Evolutionary conservation across 1,140 invertebrate species (phyloP), one percentile per base, ranked within the genome.

Genomic region (Lanistes nyassanus): DNA sequence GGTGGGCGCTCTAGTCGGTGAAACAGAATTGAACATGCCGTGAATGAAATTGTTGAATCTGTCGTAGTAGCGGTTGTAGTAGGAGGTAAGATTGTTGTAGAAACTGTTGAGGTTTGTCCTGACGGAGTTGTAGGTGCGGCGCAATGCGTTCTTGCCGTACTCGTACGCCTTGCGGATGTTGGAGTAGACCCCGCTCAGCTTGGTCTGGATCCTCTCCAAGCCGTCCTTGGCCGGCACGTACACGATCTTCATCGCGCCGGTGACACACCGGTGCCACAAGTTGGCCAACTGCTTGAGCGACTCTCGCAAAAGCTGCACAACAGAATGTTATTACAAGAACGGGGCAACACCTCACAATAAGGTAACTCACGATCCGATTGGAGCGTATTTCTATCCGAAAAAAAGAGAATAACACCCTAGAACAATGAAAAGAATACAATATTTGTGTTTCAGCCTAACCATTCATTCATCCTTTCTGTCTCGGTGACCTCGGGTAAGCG

Each of bases 101-200:
- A 74, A 74, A 47, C 31, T 29, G 62, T 51, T 42, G 11, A 74
- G 36, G 36, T 34, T 74, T n/a, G 36, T 6, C 39, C 31, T 65
- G 42, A 65, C 39, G 21, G 72, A 64, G 36, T n/a, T 31, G 42
- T 74, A 74, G 3, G 72, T 74, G 29, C 39, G 37, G 13, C 72
- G 36, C 3, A 74, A 47, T 13, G 64, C 58, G 26, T 4, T 74
- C 72, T 64, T 66, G 51, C 79, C 79, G 67, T 80, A 80, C n/a
- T 77, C 75, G 47, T 80, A 77, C 47, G 79, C 76, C 29, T 72
- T 75, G 26, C 64, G 72, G 53, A 80, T 75, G 70, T 77, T 65
- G 39, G 37, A 75, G 68, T 77, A 80, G 23, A 62, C 75, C 19
- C 39, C 19, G 31, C 31, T 77, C 4, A 80, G 60, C 37, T 75